Conservation (phyloP, 92 coral and sea anemone genomes). For the Palythoa grandis region DNA sequence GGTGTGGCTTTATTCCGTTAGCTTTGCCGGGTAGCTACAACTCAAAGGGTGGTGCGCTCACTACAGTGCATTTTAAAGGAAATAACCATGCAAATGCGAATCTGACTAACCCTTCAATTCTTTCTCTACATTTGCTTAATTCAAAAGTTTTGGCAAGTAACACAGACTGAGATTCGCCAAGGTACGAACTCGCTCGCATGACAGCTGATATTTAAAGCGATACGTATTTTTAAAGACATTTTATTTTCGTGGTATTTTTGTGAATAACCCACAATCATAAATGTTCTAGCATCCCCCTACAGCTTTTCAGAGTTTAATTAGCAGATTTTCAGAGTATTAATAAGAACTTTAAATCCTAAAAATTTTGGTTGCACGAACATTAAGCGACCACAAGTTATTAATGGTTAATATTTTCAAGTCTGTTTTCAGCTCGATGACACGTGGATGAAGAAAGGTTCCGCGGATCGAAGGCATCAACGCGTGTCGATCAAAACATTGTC, state of each 20-base stretch:
- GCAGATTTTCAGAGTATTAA: neutral
- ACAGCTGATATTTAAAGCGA: neutral
- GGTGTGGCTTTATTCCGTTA: neutral
- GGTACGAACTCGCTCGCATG: neutral
- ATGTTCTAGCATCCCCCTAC: neutral
- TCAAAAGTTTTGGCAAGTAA: neutral
- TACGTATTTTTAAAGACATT: neutral
- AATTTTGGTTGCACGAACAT: neutral
- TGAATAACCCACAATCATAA: neutral
- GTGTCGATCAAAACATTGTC: slow-evolving; percentile 37
- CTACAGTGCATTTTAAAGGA: no score
- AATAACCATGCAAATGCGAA: neutral
- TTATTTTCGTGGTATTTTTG: neutral
- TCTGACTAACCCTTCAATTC: neutral
- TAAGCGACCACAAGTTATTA: slow-evolving; percentile 10
- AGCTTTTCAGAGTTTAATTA: neutral
- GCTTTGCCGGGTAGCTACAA: neutral
- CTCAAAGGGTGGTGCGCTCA: no score
- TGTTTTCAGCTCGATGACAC: slow-evolving; percentile 23
- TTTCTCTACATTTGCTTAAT: no score
- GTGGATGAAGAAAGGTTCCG: neutral
- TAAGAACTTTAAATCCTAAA: neutral
- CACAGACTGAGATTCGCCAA: neutral
- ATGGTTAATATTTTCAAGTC: slow-evolving; percentile 4
- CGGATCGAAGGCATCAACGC: neutral